Base-by-base conservation (phyloP, 1,140 invertebrate genomes). In the Caligus rogercresseyi region DNA sequence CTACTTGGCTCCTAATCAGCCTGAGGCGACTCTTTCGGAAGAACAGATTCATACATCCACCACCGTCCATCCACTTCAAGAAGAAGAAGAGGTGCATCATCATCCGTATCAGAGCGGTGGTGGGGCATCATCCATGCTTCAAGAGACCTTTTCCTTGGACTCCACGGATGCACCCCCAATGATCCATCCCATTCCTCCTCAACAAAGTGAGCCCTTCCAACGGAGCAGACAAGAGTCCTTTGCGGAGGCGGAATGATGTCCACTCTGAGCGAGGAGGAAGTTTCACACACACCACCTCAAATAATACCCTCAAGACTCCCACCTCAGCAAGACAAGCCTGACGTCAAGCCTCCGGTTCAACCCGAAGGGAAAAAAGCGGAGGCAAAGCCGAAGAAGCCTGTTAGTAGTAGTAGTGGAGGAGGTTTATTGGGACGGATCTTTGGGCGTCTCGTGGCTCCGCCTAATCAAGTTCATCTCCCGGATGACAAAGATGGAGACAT, bases 401-500 rank as follows among this genome's bases (percentile, higher is more conserved):
- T 3, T 57, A 57, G 7, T 13, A 57, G 25, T 15, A 19, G 16
- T 57, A 21, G 55, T 57, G 16, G 55, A 23, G 7, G 20, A 1
- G 26, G 57, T 13, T 16, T 60, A 31, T 25, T 60, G 1, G 57
- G 57, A 3, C 57, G 57, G 13, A 21, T 63, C 11, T 25, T 63
- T 52, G 61, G 61, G 14, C 21, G 25, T 14, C 18, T 63, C 15
- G 20, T 63, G n/a, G 23, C 14, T 21, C 51, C 61, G 2, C 61
- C 61, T 16, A 63, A 63, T 53, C 61, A 63, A 19, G 61, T 53
- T 15, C 61, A 63, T 63, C 31, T 63, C 3, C 61, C 61, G 1
- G 61, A 63, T 23, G 61, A 63, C 43, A 24, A n/a, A 14, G 52
- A 54, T 25, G 20, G 57, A 25, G 25, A 52, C 2, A 63, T 63